These are phyloP conservation scores for Platyrinchus mystaceus DNA, from an alignment of 2,797 vertebrate species.

Conservation along the genomic window DNA sequence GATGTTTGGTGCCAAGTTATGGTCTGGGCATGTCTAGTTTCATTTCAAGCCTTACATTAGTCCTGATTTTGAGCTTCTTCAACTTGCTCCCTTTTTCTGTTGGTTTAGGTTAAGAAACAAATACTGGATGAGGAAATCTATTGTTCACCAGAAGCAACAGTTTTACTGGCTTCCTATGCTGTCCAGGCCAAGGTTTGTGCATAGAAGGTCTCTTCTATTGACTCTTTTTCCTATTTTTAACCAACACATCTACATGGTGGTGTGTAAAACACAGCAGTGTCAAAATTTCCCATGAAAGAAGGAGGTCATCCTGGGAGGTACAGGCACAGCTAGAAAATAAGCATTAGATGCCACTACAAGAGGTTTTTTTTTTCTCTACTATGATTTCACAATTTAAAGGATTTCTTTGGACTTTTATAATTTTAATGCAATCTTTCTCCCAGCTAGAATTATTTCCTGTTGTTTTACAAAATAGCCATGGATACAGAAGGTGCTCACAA, in stretches of 20 bases:
- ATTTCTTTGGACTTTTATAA: not conserved
- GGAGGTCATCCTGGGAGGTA: not conserved
- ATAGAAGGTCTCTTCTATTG: not conserved
- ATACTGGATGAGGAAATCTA: slow-evolving; percentile 94
- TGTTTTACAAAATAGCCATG: not conserved
- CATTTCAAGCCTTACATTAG: not conserved
- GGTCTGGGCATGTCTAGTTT: slow-evolving; percentile 21
- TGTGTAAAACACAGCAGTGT: not conserved
- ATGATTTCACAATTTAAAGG: not conserved
- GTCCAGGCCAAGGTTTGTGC: slow-evolving; percentile 90
- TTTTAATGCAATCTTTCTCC: not conserved
- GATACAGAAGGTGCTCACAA: not conserved
- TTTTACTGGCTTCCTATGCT: slow-evolving; percentile 91
- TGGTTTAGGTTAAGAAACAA: slow-evolving; percentile 90
- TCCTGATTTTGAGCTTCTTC: not conserved
- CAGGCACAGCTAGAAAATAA: not conserved
- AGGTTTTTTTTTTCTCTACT: not conserved
- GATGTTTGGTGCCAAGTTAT: slow-evolving; percentile 14
- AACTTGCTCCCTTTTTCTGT: not conserved
- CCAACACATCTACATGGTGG: not conserved
- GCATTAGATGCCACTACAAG: not conserved
- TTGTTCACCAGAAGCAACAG: slow-evolving; percentile 92
- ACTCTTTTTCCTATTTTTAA: not conserved
- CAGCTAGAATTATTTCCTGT: not conserved
- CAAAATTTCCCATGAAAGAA: not conserved